These are phyloP conservation scores for Dasyprocta punctata DNA, from an alignment of 2,113 vertebrate species.

Conservation along the genomic window DNA sequence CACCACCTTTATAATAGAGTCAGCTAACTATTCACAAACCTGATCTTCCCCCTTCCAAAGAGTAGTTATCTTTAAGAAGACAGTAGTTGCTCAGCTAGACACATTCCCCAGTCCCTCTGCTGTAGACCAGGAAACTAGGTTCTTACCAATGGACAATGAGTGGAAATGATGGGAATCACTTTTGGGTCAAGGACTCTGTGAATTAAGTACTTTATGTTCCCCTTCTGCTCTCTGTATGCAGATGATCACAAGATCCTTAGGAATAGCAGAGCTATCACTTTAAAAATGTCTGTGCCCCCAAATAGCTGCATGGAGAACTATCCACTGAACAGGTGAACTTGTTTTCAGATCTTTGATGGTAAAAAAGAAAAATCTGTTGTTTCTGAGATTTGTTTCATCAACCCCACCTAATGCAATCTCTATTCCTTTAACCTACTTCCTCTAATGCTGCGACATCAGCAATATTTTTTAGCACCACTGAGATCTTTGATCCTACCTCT, in stretches of 20 bases:
- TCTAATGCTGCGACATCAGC: neutral
- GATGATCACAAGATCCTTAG: neutral
- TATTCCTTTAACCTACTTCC: neutral
- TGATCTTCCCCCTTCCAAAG: neutral
- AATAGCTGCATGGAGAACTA: neutral
- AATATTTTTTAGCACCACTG: neutral
- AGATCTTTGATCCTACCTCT: neutral
- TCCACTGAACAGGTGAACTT: neutral
- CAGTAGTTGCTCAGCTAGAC: neutral
- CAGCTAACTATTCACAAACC: neutral
- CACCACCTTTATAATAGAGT: neutral
- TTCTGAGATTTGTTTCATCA: neutral
- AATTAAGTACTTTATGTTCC: neutral
- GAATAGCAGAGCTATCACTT: neutral
- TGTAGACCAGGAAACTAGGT: neutral
- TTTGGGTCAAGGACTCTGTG: neutral
- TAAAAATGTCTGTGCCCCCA: neutral
- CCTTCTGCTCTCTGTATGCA: neutral
- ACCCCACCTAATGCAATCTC: fast-evolving
- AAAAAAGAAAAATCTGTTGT: neutral
- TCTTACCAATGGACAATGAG: neutral
- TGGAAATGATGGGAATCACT: neutral
- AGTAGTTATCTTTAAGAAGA: neutral
- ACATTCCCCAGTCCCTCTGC: neutral
- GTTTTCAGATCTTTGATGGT: neutral